These are phyloP conservation scores for Haplochromis vanheusdeni DNA, from an alignment of 2,113 vertebrate species.

Conservation along the genomic window DNA sequence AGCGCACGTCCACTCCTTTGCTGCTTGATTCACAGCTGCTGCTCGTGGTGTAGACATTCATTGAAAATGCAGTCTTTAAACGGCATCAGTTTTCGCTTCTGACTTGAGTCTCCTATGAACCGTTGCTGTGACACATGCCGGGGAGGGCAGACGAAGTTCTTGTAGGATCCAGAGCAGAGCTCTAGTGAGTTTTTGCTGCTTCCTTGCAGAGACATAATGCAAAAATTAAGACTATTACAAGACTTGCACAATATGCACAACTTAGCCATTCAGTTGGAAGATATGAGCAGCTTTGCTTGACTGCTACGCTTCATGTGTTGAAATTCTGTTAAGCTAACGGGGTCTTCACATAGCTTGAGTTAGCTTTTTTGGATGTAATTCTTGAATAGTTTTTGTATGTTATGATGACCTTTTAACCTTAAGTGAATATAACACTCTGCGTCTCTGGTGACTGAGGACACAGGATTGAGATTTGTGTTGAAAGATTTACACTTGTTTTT, in stretches of 20 bases:
- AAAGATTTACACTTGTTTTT: background rate
- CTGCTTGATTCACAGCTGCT: conserved; percentile 28
- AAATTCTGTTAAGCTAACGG: background rate
- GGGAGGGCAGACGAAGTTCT: conserved; percentile 12
- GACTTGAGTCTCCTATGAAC: conserved; percentile 16
- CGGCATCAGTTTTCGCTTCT: background rate
- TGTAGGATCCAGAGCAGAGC: conserved; percentile 39
- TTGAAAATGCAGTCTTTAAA: background rate
- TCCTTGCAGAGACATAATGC: background rate
- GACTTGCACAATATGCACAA: background rate
- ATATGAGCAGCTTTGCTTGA: background rate
- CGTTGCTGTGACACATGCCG: background rate
- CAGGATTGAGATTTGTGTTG: background rate
- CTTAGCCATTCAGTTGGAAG: background rate
- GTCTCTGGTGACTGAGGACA: conserved; percentile 47
- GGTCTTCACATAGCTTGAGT: background rate
- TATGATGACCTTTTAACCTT: conserved; percentile 16
- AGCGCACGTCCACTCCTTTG: background rate
- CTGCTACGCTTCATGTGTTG: background rate
- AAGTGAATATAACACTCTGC: conserved; percentile 26
- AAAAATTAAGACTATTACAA: background rate
- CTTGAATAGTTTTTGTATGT: conserved; percentile 10
- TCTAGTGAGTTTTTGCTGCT: background rate
- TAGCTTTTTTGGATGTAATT: background rate
- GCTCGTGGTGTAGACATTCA: conserved; percentile 14